A percentile compares a stretch with the other conserved stretches of the same genome.
phyloP scores from a whole-genome alignment of 2,888 invertebrate genomes.

The Eudasyphora cyanicolor region DNA sequence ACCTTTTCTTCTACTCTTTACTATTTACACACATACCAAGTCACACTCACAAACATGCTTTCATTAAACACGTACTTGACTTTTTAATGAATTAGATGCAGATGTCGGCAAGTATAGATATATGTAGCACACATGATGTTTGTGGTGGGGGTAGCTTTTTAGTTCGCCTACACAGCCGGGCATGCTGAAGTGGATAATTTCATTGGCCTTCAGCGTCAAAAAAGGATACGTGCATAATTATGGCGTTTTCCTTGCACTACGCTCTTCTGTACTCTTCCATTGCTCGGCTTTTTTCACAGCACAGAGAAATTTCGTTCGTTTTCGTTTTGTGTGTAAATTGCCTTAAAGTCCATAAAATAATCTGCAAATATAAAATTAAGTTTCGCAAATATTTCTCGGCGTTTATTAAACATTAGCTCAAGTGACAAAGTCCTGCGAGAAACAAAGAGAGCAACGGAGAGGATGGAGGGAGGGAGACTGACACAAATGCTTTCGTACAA shows the following conservation, averaged over 20 bases:
- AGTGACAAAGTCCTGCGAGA: background rate
- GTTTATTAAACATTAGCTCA: slow-evolving; percentile 10
- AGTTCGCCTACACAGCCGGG: background rate
- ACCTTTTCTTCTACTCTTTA: slow-evolving; percentile 2
- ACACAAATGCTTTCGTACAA: slow-evolving; percentile 5
- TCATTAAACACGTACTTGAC: slow-evolving; percentile 49
- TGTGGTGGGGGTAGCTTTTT: background rate
- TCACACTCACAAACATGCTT: background rate
- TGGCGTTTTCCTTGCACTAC: background rate
- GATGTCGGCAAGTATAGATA: background rate
- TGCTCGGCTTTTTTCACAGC: background rate
- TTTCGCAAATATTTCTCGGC: slow-evolving; percentile 9
- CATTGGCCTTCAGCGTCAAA: slow-evolving; percentile 33
- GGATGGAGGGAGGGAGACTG: background rate
- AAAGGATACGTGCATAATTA: slow-evolving; percentile 30
- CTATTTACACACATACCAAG: background rate
- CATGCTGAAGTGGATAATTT: slow-evolving; percentile 22
- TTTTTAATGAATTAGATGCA: slow-evolving; percentile 40
- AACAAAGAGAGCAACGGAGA: background rate
- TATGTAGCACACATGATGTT: background rate
- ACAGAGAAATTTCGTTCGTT: background rate
- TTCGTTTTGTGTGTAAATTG: background rate
- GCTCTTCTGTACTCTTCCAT: background rate
- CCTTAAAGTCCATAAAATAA: slow-evolving; percentile 30
- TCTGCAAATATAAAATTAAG: slow-evolving; percentile 26